A percentile compares a stretch with the other conserved stretches of the same genome.
phyloP scores from a whole-genome alignment of 23 tunicate species.

The Halocynthia roretzi region DNA sequence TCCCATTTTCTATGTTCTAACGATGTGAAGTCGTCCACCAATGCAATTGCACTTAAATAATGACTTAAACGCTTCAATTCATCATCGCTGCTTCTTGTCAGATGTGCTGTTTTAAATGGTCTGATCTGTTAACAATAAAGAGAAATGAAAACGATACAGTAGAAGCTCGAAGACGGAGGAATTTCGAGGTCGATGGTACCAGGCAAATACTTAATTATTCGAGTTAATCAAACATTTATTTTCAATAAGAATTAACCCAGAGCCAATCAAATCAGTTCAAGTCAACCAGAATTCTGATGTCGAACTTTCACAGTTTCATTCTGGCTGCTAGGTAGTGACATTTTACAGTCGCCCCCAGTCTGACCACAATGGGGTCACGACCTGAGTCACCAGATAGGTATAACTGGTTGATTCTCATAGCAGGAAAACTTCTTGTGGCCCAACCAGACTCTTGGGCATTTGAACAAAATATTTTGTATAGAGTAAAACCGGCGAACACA shows the following conservation, averaged over 20 bases:
- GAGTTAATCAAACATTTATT: too few relatives aligned
- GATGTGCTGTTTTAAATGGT: slow-evolving; percentile 76
- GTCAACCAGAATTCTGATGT: neutral
- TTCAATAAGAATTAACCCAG: too few relatives aligned
- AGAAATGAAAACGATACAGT: too few relatives aligned
- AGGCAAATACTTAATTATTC: neutral
- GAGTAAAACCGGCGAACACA: slow-evolving; percentile 14
- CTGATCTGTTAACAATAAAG: slow-evolving; percentile 29
- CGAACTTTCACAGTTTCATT: neutral
- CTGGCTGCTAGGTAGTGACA: too few relatives aligned
- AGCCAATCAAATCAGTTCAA: neutral
- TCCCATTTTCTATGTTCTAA: slow-evolving; percentile 65
- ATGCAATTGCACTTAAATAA: slow-evolving; percentile 50
- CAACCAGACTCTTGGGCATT: neutral
- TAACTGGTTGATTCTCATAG: neutral
- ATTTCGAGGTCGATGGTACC: too few relatives aligned
- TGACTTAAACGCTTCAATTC: slow-evolving; percentile 39
- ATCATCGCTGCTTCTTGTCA: slow-evolving; percentile 38
- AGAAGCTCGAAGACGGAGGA: too few relatives aligned
- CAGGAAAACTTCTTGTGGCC: neutral
- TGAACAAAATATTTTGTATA: too few relatives aligned
- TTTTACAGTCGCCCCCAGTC: too few relatives aligned
- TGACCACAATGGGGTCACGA: too few relatives aligned
- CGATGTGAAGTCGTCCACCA: slow-evolving; percentile 39
- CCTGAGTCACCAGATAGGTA: neutral